Evolutionary conservation across 2,113 vertebrate species (phyloP).

Genomic region (Pandion haliaetus): DNA sequence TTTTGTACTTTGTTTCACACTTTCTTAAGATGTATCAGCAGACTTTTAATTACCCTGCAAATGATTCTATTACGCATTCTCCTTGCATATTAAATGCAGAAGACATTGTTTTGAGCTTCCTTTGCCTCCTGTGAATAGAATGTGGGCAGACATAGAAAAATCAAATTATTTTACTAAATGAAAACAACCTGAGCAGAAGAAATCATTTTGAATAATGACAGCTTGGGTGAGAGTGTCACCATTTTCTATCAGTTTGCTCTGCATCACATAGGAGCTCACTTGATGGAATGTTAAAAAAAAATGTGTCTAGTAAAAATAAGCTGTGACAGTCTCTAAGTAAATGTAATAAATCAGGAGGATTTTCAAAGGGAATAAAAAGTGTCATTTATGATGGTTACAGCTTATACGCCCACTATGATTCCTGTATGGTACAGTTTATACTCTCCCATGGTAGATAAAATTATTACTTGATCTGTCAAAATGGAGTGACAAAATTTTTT

Average conservation of each 20-base stretch:
- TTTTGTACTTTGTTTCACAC: conserved; percentile 68
- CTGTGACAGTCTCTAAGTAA: conserved; percentile 75
- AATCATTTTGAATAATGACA: conserved; percentile 71
- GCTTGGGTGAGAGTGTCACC: conserved; percentile 69
- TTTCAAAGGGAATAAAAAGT: conserved; percentile 76
- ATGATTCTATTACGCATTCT: conserved; percentile 71
- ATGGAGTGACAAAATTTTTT: conserved; percentile 67
- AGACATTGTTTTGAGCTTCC: conserved; percentile 69
- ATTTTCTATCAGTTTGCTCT: conserved; percentile 67
- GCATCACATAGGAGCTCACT: conserved; percentile 59
- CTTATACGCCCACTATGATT: conserved; percentile 68
- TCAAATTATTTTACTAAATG: conserved; percentile 73
- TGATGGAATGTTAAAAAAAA: conserved; percentile 62
- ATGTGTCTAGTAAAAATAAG: conserved; percentile 71
- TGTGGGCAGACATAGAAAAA: conserved; percentile 72
- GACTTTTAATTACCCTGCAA: conserved; percentile 74
- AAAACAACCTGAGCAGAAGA: conserved; percentile 71
- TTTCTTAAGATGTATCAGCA: conserved; percentile 67
- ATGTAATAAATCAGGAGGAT: conserved; percentile 73
- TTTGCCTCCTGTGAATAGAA: conserved; percentile 62
- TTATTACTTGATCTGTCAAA: conserved; percentile 79
- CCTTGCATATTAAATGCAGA: conserved; percentile 72
- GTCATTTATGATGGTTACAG: conserved; percentile 72
- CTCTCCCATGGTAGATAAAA: conserved; percentile 72
- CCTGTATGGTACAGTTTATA: conserved; percentile 69